A percentile compares a stretch with the other conserved stretches of the same genome.
These are phyloP conservation scores for Penaeus japonicus DNA, from an alignment of 1,140 invertebrate species.

Conservation along the genomic window DNA sequence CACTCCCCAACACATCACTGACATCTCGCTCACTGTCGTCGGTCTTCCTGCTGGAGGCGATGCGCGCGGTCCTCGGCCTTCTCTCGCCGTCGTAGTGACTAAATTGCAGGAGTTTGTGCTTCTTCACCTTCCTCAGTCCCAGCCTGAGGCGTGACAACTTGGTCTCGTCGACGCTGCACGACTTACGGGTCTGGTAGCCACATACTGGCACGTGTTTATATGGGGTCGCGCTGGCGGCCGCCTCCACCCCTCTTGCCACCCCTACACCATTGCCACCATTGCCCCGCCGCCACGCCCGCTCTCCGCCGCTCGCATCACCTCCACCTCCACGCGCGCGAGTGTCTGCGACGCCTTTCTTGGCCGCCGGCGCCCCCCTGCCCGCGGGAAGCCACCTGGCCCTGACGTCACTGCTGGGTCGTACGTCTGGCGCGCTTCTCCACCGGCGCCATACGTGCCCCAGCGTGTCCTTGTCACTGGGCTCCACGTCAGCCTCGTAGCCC, in stretches of 20 bases:
- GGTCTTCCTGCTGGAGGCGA: not conserved
- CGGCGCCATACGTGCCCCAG: slow-evolving; percentile 25
- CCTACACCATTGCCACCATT: not conserved
- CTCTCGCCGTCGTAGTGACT: not conserved
- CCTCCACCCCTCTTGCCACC: not conserved
- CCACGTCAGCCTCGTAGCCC: slow-evolving; percentile 47
- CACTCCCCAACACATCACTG: not conserved
- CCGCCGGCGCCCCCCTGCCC: not conserved
- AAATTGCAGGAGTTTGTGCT: slow-evolving; percentile 23
- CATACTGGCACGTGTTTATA: not conserved
- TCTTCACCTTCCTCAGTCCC: slow-evolving; percentile 16
- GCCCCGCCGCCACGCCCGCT: slow-evolving; percentile 6
- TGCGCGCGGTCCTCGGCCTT: not conserved
- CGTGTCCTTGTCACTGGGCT: slow-evolving; percentile 43
- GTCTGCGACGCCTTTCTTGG: not conserved
- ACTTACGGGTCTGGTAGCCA: slow-evolving; percentile 38
- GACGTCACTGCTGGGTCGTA: slow-evolving; percentile 6
- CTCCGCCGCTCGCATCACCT: not conserved
- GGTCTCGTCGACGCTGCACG: slow-evolving; percentile 39
- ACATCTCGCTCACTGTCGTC: not conserved
- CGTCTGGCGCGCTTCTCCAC: slow-evolving; percentile 30
- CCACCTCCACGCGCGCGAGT: not conserved
- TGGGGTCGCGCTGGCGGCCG: not conserved
- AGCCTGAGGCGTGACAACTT: slow-evolving; percentile 14
- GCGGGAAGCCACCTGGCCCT: not conserved